Evolutionary conservation across 2,797 vertebrate species (phyloP), one percentile per base, ranked within the genome.

Genomic region (Pelochelys cantorii): DNA sequence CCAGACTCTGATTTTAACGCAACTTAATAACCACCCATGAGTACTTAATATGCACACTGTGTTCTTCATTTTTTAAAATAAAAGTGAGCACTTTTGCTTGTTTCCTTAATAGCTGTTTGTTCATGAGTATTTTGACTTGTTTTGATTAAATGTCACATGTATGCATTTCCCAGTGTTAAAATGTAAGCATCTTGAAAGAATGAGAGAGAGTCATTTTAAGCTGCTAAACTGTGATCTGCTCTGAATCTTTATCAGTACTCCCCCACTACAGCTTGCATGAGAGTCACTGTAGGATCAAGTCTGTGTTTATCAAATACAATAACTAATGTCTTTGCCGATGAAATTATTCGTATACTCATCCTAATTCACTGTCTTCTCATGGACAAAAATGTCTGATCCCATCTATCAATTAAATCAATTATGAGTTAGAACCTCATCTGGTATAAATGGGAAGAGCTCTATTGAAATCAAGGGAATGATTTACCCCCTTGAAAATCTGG

Each of bases 51-150:
- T 31, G 27, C 13, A 65, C 37, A 79, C 2, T 0, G 5, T 55
- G 42, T 79, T 65, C 57, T 27, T 84, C 27, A 59, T 52, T 17
- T 78, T 2, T 34, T 93, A 80, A 82, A 83, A 82, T 22, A 42
- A 95, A 90, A 4, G 31, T 29, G 14, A 91, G 85, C 91, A 68
- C 85, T 94, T 77, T 94, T 85, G 88, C 86, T 93, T 34, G 57
- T 97, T 96, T 92, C 83, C 82, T 91, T 83, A 87, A 31, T 91
- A 65, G 74, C 78, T 86, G 0, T 88, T 85, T 90, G 65, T 86
- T 93, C 71, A 83, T 87, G 80, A 94, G 37, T 84, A 68, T 81
- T 84, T 79, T 89, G 92, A 86, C 88, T 85, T 90, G 93, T 57
- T 71, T 55, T 81, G 86, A 82, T 75, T 80, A 53, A 42, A 83